Evolutionary conservation across 2,888 invertebrate genomes (phyloP).

Genomic region (Cecidostiba fungosa): DNA sequence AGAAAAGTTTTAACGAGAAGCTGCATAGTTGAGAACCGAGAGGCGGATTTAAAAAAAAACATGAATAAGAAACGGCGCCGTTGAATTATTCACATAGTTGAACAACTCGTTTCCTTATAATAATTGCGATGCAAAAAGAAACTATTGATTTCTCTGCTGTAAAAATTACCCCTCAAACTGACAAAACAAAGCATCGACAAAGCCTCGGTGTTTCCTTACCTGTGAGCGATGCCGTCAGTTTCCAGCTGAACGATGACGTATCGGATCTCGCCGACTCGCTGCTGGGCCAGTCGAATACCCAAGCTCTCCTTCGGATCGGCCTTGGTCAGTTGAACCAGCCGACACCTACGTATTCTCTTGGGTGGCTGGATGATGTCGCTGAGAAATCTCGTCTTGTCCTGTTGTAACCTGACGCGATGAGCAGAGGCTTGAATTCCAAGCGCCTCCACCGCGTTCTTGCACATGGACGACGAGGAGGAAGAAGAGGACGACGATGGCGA

Average conservation of each 20-base stretch:
- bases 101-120: no score
- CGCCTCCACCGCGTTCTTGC: not conserved
- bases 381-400: constrained; percentile 78
- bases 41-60: no score
- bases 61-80: no score
- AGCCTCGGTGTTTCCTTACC: constrained; percentile 70
- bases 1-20: no score
- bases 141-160: no score
- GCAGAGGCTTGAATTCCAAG: constrained; percentile 65
- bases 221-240: constrained; percentile 81
- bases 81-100: no score
- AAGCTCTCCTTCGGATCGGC: constrained; percentile 86
- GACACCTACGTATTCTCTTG: constrained; percentile 81
- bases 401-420: constrained; percentile 74
- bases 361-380: constrained; percentile 75
- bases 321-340: constrained; percentile 86
- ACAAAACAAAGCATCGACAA: not conserved
- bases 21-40: no score
- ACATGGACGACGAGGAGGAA: constrained; percentile 40
- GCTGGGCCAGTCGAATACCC: constrained; percentile 87
- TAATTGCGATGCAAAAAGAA: no score
- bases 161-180: no score
- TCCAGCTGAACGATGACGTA: constrained; percentile 80
- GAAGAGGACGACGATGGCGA: constrained; percentile 58
- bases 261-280: constrained; percentile 77